Evolutionary conservation across 1,140 invertebrate species (phyloP).

Genomic region (Cyclargus thomasi): DNA sequence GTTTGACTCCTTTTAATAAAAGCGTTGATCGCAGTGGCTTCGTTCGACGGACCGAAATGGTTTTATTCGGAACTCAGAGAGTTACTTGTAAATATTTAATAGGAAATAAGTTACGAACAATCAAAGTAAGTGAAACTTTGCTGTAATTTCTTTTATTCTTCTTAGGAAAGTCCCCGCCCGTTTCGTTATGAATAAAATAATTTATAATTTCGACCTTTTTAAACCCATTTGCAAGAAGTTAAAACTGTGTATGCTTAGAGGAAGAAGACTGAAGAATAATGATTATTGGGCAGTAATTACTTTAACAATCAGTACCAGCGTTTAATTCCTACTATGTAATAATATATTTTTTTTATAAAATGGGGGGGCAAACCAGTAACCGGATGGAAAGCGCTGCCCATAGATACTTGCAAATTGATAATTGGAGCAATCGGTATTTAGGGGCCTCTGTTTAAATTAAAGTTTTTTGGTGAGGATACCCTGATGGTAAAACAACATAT

Average conservation of each 20-base stretch:
- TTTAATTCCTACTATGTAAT: no score
- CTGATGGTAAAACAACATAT: no score
- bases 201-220: background rate
- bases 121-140: slow-evolving; percentile 8
- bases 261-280: background rate
- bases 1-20: background rate
- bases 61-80: background rate
- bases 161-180: background rate
- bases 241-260: background rate
- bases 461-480: no score
- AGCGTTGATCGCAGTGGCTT: background rate
- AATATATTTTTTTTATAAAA: no score
- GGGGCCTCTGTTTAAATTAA: no score
- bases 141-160: background rate
- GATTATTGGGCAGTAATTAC: no score
- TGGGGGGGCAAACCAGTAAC: no score
- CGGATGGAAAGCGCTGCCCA: no score
- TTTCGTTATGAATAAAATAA: slow-evolving; percentile 1
- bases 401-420: no score
- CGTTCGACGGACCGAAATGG: background rate
- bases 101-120: background rate
- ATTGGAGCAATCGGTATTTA: no score
- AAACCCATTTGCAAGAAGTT: background rate
- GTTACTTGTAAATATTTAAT: slow-evolving; percentile 9
- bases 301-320: no score